Evolutionary conservation across 2,888 invertebrate genomes (phyloP).

Genomic region (Polyommatus iphigenia): DNA sequence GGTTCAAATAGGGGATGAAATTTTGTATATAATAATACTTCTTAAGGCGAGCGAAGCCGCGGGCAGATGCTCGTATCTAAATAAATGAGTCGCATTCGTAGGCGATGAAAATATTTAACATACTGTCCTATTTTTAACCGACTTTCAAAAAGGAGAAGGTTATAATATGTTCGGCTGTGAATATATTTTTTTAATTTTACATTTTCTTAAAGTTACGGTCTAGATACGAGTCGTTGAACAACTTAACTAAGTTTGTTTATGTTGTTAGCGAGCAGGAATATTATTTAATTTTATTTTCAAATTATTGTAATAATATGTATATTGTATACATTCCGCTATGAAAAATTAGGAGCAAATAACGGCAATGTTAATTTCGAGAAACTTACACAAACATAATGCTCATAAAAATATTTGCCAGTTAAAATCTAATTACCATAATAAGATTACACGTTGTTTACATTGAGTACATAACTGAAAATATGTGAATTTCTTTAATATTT

Average conservation of each 20-base stretch:
- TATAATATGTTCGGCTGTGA: no score
- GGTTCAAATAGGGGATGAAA: no score
- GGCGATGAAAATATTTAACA: neutral
- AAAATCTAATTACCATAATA: neutral
- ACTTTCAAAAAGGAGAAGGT: no score
- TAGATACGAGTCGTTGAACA: neutral
- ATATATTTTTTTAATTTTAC: neutral
- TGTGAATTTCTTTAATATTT: neutral
- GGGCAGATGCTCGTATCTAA: no score
- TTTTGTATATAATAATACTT: no score
- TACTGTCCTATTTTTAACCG: neutral
- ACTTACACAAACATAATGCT: neutral
- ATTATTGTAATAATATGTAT: neutral
- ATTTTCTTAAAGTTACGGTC: neutral
- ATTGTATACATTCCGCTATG: conserved; percentile 2
- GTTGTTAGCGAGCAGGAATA: neutral
- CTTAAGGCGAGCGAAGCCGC: no score
- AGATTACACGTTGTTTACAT: conserved; percentile 7
- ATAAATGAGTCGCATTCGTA: neutral
- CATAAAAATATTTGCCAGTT: neutral
- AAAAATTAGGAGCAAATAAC: neutral
- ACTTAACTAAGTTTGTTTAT: neutral
- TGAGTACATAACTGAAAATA: neutral
- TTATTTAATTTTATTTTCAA: neutral
- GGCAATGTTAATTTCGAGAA: conserved; percentile 12